Base-by-base conservation (phyloP, 2,888 invertebrate species). In the Tenthredo notha region DNA sequence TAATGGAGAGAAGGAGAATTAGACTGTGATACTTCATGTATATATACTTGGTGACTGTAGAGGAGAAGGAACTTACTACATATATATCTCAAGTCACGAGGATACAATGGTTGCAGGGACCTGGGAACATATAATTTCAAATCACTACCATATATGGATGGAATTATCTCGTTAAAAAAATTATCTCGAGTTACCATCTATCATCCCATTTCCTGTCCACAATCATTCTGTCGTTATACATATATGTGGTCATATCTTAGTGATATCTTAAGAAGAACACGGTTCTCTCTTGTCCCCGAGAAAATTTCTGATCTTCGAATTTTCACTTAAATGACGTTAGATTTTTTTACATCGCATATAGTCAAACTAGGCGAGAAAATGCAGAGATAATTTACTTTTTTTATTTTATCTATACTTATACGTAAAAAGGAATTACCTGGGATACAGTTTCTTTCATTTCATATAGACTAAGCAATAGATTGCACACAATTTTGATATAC, bases 111-210 rank as follows among this genome's bases (percentile, higher is more conserved):
- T 15, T 61, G 61, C 21, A 77, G 58, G 40, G 80, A 58, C 12
- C 6, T 40, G 61, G 58, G 58, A 61, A 80, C 50, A n/a, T 65
- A 47, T 65, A 47, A 67, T 83, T 67, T 86, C 78, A 87, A 87
- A 87, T 87, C 86, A 87, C 82, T 84, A 80, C 86, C 87, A 85
- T 87, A 85, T 87, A 86, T 85, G 86, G 86, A 82, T 85, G 85
- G 61, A 87, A 87, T 87, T 85, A 87, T 88, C 87, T 86, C 87
- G 86, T 86, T 86, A 84, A 87, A 82, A 82, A 83, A 85, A 85
- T 88, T 83, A 86, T 86, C 85, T 85, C 77, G 43, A 86, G 85
- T 80, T 86, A 70, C 72, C 82, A 85, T 85, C 86, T 86, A 80
- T 86, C 85, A 78, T 86, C 83, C 58, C 61, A 85, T 70, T 67